Evolutionary conservation across 2,888 invertebrate species (phyloP).

Genomic region (Epistrophe grossulariae): DNA sequence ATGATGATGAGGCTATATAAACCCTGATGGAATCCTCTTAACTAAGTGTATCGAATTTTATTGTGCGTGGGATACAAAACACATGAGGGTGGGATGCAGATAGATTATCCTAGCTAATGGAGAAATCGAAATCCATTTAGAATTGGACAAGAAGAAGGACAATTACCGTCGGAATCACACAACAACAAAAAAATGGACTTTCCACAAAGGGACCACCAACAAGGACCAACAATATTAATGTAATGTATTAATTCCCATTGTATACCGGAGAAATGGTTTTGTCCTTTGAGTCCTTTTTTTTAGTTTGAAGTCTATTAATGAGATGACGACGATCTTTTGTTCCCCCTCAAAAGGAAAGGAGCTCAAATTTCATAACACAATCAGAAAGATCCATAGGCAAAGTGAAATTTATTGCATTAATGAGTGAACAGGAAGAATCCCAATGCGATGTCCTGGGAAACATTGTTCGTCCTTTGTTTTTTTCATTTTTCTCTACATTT

Average conservation of each 20-base stretch:
- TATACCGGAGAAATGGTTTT: conserved; percentile 37
- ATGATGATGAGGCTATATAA: conserved; percentile 37
- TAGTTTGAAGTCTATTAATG: conserved; percentile 39
- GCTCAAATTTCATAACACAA: conserved; percentile 72
- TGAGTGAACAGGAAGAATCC: conserved; percentile 72
- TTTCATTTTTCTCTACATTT: neutral
- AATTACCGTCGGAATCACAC: conserved; percentile 44
- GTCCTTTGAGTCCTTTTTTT: conserved; percentile 27
- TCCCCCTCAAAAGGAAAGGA: conserved; percentile 28
- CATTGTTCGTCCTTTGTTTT: conserved; percentile 17
- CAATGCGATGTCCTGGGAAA: conserved; percentile 50
- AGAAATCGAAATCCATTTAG: conserved; percentile 73
- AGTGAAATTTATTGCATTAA: conserved; percentile 74
- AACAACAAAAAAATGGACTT: conserved; percentile 5
- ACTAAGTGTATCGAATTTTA: conserved; percentile 72
- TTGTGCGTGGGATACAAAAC: conserved; percentile 68
- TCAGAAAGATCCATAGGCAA: conserved; percentile 58
- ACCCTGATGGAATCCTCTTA: conserved; percentile 47
- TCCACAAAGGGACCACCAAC: conserved; percentile 69
- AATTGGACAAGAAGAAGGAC: conserved; percentile 49
- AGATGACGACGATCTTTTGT: conserved; percentile 1
- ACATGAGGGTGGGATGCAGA: conserved; percentile 47
- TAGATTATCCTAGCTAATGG: conserved; percentile 73
- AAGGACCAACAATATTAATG: conserved; percentile 29
- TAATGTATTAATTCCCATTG: conserved; percentile 68